Evolutionary conservation across 1,140 invertebrate species (phyloP), one percentile per base, ranked within the genome.

Genomic region (Drosophila fuyamai): DNA sequence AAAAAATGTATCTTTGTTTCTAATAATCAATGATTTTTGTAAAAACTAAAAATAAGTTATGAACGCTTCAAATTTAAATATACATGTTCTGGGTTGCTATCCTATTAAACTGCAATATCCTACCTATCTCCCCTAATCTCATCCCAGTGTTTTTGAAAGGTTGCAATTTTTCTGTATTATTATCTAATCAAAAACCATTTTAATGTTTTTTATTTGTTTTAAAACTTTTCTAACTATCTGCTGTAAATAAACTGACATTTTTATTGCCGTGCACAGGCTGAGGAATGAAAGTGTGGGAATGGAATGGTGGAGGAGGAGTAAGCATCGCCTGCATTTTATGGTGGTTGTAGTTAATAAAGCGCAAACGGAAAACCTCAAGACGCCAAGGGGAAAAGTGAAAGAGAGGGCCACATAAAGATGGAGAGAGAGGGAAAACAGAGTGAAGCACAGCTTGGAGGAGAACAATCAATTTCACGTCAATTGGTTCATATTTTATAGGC

Each of bases 381-480:
- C 46, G 56, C 58, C 48, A 46, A 18, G 23, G 12, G n/a, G 38
- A n/a, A n/a, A 14, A 8, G 29, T 4, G 12, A 70, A 36, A 36
- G 41, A 48, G 55, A 38, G 2, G 35, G 23, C 10, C 9, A n/a
- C 36, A 38, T 10, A 27, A 14, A 27, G n/a, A 8, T 32, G 43
- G 35, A 43, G 43, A 51, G 50, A 36, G 14, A 47, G 16, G n/a
- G 46, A 18, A 1, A 60, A 32, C 44, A 58, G 61, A 48, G 41
- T 38, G 27, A 32, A 16, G 23, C 50, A 55, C 62, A 47, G 57
- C 63, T 56, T 48, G 54, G 38, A 67, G 81, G 44, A 56, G 63
- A 77, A 89, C 70, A 84, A 89, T 89, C 85, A 89, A 89, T 89
- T 84, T 90, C 74, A 89, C 77, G 81, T 84, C 85, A 89, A 89